Conservation (phyloP, 2,113 vertebrate species). For the Dissostichus mawsoni region DNA sequence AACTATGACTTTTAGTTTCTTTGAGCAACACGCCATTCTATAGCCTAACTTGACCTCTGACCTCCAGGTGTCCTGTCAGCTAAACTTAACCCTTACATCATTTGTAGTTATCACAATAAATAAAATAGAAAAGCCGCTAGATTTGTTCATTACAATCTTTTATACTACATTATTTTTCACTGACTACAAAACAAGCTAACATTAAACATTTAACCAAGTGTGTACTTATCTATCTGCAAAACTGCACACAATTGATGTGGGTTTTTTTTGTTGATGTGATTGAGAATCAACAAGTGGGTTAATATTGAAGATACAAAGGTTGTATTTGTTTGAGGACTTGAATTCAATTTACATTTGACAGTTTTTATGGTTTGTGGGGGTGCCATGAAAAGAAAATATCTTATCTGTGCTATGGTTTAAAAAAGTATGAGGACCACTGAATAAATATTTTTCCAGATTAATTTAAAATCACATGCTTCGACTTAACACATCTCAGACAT, state of each 20-base stretch:
- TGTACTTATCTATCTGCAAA: neutral
- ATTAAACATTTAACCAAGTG: neutral
- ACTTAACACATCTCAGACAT: neutral
- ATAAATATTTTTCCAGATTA: neutral
- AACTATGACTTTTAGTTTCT: neutral
- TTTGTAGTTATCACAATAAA: no score
- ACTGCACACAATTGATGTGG: neutral
- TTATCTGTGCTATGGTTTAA: neutral
- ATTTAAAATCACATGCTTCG: neutral
- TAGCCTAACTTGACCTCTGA: constrained; percentile 1
- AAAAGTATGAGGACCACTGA: neutral
- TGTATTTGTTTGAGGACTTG: neutral
- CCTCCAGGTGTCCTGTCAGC: neutral
- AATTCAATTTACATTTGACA: neutral
- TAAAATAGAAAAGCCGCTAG: neutral
- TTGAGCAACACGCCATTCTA: neutral
- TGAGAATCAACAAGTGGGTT: neutral
- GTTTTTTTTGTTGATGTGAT: no score
- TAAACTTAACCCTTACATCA: no score
- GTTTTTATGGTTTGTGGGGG: neutral
- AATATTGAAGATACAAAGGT: neutral
- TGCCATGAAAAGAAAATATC: neutral
- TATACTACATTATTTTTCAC: neutral
- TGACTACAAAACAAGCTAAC: neutral
- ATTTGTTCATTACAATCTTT: neutral